Percentiles rank a stretch among this genome's conserved stretches.
Conservation (phyloP, 2,888 invertebrate genomes). For the Nemotelus nigrinus region DNA sequence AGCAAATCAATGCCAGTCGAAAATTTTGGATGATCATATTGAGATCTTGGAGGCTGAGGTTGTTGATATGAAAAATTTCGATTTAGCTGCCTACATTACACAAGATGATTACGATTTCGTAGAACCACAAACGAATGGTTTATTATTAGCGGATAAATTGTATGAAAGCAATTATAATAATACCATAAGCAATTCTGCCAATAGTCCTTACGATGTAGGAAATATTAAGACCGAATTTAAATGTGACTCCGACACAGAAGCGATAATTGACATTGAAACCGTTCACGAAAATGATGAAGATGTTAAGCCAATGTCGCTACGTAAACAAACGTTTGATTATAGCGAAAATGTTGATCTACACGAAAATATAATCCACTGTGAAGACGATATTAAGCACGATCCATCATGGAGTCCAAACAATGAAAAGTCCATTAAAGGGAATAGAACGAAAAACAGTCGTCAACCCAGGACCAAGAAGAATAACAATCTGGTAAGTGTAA, state of each 20-base stretch:
- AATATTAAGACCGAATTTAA: constrained; percentile 30
- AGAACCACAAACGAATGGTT: background rate
- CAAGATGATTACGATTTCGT: constrained; percentile 59
- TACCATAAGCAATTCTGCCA: constrained; percentile 6
- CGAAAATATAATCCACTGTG: constrained; percentile 52
- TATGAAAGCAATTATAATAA: background rate
- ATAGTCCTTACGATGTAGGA: background rate
- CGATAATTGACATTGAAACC: constrained; percentile 64
- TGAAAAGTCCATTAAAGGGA: constrained; percentile 6
- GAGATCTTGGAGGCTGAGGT: background rate
- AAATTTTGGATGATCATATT: background rate
- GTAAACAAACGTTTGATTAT: constrained; percentile 32
- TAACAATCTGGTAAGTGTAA: constrained; percentile 40
- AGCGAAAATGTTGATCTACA: constrained; percentile 32
- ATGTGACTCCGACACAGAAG: constrained; percentile 60
- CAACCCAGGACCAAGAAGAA: constrained; percentile 22
- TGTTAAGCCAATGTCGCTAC: constrained; percentile 33
- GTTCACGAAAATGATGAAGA: constrained; percentile 56
- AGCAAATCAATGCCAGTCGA: background rate
- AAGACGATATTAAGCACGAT: constrained; percentile 60
- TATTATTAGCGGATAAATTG: background rate
- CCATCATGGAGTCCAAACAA: constrained; percentile 61
- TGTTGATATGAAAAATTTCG: constrained; percentile 61
- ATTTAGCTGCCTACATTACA: constrained; percentile 63
- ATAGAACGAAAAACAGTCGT: background rate